Base-by-base conservation (phyloP, 2,888 invertebrate species). In the Phorcus lineatus region DNA sequence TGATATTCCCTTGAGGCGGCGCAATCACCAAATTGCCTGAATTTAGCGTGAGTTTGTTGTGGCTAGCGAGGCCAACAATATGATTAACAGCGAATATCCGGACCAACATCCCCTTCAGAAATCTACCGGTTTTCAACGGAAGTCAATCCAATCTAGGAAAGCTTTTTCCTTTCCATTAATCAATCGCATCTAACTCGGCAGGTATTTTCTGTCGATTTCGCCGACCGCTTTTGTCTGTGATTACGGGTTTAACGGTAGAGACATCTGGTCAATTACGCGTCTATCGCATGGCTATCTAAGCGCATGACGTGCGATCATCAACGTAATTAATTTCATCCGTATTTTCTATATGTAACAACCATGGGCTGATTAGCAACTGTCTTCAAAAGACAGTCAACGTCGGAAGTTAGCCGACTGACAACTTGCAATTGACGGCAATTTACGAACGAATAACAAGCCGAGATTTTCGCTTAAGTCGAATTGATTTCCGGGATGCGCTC, bases 371-470 rank as follows among this genome's bases (percentile, higher is more conserved):
- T 52, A 52, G 67, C 40, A 19, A 53, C 67, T 52, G 62, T 28
- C 67, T 78, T 70, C 78, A 47, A 78, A 78, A 66, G 78, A 31
- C 36, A 54, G 28, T 53, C 40, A 52, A 24, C 24, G 53, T 47
- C 67, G 70, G 78, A 66, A 78, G 70, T 67, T 24, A 55, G 53
- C 40, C 36, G 36, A 57, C 54, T 77, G 77, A 77, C 77, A 77
- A 40, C 40, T 53, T 31, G 52, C 77, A 77, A 77, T 40, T 77
- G 57, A 55, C 77, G 62, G 77, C 62, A 77, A 77, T 53, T 77
- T 77, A 77, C 77, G 52, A 36, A 57, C 54, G 77, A 77, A 77
- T 77, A 77, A 77, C 57, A 62, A 77, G 36, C 62, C 62, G 77
- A 62, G 36, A 62, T 55, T 77, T 77, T 77, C 62, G 55, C 74